phyloP scores from a whole-genome alignment of 2,113 vertebrate genomes.

The Oryctolagus cuniculus region mOryCun1.1 NC_091440.1:4564001-4564500 shows the following conservation, averaged over 20 bases:
- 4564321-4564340: neutral
- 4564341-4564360: neutral
- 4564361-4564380: conserved; percentile 25
- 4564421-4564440: neutral
- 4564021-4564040: no score
- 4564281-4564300: neutral
- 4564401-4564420: neutral
- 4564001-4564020: no score
- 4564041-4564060: no score
- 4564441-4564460: neutral
- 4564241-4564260: neutral
- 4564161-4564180: conserved; percentile 24
- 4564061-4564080: neutral
- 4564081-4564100: neutral
- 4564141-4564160: neutral
- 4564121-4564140: neutral
- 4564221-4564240: neutral
- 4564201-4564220: neutral
- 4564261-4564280: neutral
- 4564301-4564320: neutral
- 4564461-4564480: neutral
- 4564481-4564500: neutral
- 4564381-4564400: neutral
- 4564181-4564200: neutral
- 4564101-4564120: neutral